Conservation (phyloP, 2,113 vertebrate genomes). For the Pygoscelis adeliae region DNA sequence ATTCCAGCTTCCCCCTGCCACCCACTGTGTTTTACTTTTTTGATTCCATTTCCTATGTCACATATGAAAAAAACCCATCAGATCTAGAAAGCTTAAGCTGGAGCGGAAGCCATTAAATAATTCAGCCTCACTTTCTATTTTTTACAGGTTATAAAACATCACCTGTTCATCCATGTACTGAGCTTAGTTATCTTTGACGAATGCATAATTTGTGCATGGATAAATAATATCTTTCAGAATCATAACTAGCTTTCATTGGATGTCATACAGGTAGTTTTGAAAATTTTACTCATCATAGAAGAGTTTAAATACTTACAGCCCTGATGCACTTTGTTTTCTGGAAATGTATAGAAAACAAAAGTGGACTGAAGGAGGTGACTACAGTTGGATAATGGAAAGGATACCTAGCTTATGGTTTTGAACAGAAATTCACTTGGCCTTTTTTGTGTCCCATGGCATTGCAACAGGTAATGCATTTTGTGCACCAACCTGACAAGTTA, state of each 20-base stretch:
- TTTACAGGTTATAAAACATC: not conserved
- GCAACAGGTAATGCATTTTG: not conserved
- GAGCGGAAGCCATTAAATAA: not conserved
- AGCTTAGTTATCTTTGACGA: not conserved
- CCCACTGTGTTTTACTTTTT: not conserved
- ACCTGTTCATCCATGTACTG: not conserved
- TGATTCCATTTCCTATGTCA: not conserved
- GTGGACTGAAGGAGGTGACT: not conserved
- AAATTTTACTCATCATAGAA: not conserved
- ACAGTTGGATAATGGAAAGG: not conserved
- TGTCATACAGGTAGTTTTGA: not conserved
- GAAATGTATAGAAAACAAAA: not conserved
- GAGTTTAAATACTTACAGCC: not conserved
- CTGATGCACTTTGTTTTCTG: not conserved
- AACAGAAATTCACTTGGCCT: not conserved
- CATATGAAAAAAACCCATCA: rapidly evolving
- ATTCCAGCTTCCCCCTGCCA: not conserved
- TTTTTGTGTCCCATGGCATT: not conserved
- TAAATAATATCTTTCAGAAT: not conserved
- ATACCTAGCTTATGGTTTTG: not conserved
- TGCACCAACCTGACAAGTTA: not conserved
- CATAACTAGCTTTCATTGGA: not conserved
- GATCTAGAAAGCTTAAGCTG: not conserved
- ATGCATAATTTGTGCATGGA: not conserved
- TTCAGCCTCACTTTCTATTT: not conserved